Conservation (phyloP, 2,888 invertebrate genomes). For the Sarcophaga rosellei region DNA sequence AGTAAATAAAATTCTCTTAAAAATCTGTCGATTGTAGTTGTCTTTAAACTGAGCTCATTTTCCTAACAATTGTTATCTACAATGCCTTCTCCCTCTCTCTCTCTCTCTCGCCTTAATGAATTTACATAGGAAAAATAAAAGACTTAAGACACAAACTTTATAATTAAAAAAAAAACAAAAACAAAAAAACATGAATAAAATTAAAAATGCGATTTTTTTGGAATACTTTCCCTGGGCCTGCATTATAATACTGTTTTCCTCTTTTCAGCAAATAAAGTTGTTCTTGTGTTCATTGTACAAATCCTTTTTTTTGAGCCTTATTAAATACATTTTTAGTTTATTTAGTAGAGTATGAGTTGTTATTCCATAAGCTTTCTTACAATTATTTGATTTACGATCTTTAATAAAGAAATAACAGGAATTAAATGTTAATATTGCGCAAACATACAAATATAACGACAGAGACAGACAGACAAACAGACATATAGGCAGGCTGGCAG, state of each 20-base stretch:
- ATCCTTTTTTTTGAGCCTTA: slow-evolving; percentile 11
- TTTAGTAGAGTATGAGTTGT: slow-evolving; percentile 27
- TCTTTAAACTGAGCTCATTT: no score
- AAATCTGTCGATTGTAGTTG: no score
- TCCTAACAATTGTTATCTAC: no score
- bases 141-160: no score
- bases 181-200: no score
- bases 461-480: background rate
- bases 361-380: slow-evolving; percentile 44
- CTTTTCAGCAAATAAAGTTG: background rate
- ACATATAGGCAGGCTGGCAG: background rate
- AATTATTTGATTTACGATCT: slow-evolving; percentile 68
- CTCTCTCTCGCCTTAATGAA: no score
- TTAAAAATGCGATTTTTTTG: no score
- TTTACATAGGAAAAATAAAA: no score
- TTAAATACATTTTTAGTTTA: slow-evolving; percentile 32
- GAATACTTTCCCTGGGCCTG: background rate
- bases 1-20: no score
- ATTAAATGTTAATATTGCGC: slow-evolving; percentile 68
- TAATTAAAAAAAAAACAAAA: no score
- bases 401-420: slow-evolving; percentile 64
- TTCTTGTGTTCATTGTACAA: slow-evolving; percentile 1
- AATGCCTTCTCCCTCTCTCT: no score
- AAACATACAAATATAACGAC: slow-evolving; percentile 46
- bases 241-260: background rate